A percentile compares a stretch with the other conserved stretches of the same genome.
These are phyloP conservation scores for Eptatretus burgeri DNA, from an alignment of 2,113 vertebrate genomes.

Conservation along the genomic window DNA sequence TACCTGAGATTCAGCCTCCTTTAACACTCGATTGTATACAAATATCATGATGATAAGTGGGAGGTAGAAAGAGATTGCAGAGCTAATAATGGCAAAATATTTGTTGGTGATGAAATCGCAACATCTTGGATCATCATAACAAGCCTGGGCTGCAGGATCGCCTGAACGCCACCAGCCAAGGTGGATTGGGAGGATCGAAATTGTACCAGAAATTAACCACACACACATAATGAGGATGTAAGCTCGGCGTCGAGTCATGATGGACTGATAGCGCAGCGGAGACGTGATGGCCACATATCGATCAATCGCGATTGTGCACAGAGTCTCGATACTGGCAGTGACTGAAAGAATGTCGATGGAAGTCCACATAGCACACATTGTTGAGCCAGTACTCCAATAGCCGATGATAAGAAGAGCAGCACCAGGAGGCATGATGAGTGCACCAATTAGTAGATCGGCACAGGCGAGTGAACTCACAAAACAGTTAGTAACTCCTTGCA, in stretches of 20 bases:
- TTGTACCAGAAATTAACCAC: slow-evolving; percentile 64
- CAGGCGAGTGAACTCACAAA: slow-evolving; percentile 87
- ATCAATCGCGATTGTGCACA: slow-evolving; percentile 93
- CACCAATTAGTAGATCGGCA: slow-evolving; percentile 78
- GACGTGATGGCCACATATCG: slow-evolving; percentile 86
- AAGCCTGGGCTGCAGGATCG: slow-evolving; percentile 11
- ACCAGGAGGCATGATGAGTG: slow-evolving; percentile 59
- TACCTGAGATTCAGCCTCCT: not conserved
- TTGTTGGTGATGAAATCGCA: slow-evolving; percentile 62
- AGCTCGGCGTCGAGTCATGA: slow-evolving; percentile 54
- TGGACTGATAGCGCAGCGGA: slow-evolving; percentile 74
- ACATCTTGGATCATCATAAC: slow-evolving; percentile 49
- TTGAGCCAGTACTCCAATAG: slow-evolving; percentile 43
- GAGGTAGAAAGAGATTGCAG: slow-evolving; percentile 53
- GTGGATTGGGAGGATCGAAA: slow-evolving; percentile 82
- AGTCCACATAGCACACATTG: slow-evolving; percentile 87
- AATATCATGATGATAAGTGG: slow-evolving; percentile 54
- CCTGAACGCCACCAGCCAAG: slow-evolving; percentile 76
- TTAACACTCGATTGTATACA: slow-evolving; percentile 23
- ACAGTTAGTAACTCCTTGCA: slow-evolving; percentile 73
- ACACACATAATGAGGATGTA: slow-evolving; percentile 52
- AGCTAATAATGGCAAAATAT: slow-evolving; percentile 44
- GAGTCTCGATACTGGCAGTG: slow-evolving; percentile 86
- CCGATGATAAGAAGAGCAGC: slow-evolving; percentile 26
- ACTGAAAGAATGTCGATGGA: slow-evolving; percentile 80